These are phyloP conservation scores for Hydrolagus affinis DNA, from an alignment of 2,113 vertebrate species.

Conservation along the genomic window DNA sequence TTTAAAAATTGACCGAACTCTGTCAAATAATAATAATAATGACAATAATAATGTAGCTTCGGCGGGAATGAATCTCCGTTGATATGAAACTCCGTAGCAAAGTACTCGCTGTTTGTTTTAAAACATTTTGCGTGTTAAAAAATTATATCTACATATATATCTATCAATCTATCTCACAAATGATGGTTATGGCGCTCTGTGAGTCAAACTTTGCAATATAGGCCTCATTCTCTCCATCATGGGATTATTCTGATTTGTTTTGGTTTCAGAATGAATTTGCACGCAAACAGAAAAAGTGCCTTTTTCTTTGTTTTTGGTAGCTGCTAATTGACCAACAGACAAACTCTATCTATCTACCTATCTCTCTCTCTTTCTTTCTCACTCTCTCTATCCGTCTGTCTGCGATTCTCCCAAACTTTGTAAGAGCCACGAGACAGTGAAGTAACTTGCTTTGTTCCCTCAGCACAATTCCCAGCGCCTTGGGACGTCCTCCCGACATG, in stretches of 20 bases:
- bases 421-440: too few species aligned
- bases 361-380: too few species aligned
- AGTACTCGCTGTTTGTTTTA: background rate
- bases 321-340: too few species aligned
- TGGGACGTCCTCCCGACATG: too few species aligned
- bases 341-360: too few species aligned
- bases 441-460: background rate
- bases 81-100: background rate
- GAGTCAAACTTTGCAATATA: too few species aligned
- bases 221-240: background rate
- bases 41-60: background rate
- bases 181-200: too few species aligned
- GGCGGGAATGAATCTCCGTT: background rate
- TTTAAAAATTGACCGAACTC: constrained; percentile 19
- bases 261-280: background rate
- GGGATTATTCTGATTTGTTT: background rate
- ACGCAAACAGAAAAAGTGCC: background rate
- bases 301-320: constrained; percentile 1
- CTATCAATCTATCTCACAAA: too few species aligned
- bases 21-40: background rate
- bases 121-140: background rate
- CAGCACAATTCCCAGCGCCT: background rate
- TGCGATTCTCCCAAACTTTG: too few species aligned
- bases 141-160: too few species aligned
- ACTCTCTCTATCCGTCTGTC: too few species aligned